These are phyloP conservation scores for Acestrorhynchus altus DNA, from an alignment of 2,797 vertebrate genomes.

Conservation along the genomic window DNA sequence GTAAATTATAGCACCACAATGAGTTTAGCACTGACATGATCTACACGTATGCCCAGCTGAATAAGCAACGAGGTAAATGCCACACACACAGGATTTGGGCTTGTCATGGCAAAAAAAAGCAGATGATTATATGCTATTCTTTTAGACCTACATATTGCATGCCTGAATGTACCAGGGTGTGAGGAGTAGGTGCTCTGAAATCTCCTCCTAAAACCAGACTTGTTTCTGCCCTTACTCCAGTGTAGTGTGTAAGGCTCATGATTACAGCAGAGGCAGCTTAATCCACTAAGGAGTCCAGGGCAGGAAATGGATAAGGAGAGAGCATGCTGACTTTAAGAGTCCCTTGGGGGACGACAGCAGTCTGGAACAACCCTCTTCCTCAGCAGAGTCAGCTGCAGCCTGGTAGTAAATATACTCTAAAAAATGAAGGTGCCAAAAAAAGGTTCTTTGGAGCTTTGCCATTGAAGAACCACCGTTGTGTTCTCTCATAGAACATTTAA, in stretches of 20 bases:
- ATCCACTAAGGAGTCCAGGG: constrained; percentile 55
- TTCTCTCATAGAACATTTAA: no score
- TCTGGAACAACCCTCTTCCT: constrained; percentile 61
- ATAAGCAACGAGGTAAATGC: constrained; percentile 14
- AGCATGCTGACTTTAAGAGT: constrained; percentile 66
- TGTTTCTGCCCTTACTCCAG: constrained; percentile 29
- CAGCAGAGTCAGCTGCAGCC: constrained; percentile 65
- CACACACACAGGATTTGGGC: constrained; percentile 12
- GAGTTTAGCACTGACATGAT: constrained; percentile 44
- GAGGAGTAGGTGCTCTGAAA: constrained; percentile 4
- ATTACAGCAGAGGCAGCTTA: constrained; percentile 44
- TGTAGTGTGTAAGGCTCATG: constrained; percentile 23
- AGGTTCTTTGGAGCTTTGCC: background rate
- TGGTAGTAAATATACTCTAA: background rate
- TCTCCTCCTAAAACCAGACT: constrained; percentile 20
- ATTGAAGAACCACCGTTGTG: background rate
- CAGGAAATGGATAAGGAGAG: constrained; percentile 53
- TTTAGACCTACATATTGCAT: background rate
- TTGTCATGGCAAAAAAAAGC: constrained; percentile 17
- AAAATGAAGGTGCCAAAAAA: background rate
- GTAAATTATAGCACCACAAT: constrained; percentile 30
- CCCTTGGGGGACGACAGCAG: constrained; percentile 65
- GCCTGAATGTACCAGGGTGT: background rate
- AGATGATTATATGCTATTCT: background rate
- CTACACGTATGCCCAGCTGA: constrained; percentile 24